Evolutionary conservation across 2,113 vertebrate species (phyloP).

Genomic region (Acanthochromis polyacanthus): DNA sequence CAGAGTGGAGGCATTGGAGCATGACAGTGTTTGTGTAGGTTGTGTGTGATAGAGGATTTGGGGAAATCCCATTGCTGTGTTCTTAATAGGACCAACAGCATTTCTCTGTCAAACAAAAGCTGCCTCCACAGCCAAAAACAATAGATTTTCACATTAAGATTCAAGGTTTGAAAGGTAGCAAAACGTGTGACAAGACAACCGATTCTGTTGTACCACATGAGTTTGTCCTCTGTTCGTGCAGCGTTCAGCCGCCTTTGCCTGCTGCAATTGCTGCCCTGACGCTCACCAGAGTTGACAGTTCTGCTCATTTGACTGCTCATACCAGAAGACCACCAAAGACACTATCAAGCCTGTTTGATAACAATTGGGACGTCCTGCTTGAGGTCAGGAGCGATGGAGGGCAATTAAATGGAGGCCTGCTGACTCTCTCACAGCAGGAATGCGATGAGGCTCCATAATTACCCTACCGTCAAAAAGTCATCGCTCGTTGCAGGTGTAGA

Average conservation of each 20-base stretch:
- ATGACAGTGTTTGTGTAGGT: slow-evolving; percentile 57
- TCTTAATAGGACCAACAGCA: slow-evolving; percentile 30
- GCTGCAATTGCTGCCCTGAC: slow-evolving; percentile 19
- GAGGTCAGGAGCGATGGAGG: slow-evolving; percentile 63
- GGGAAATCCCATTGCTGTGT: slow-evolving; percentile 40
- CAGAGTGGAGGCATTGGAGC: slow-evolving; percentile 37
- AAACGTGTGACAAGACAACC: background rate
- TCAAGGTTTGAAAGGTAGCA: slow-evolving; percentile 13
- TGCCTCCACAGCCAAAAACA: slow-evolving; percentile 37
- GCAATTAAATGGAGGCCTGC: slow-evolving; percentile 71
- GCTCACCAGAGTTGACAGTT: slow-evolving; percentile 22
- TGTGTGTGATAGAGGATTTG: slow-evolving; percentile 58
- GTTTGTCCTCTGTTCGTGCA: background rate
- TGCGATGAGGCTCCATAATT: slow-evolving; percentile 61
- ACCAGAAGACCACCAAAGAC: slow-evolving; percentile 34
- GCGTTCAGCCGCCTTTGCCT: background rate
- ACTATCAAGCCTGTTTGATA: slow-evolving; percentile 45
- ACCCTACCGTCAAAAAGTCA: slow-evolving; percentile 49
- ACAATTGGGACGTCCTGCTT: slow-evolving; percentile 56
- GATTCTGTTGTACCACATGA: background rate
- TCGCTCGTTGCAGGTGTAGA: slow-evolving; percentile 51
- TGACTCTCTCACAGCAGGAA: slow-evolving; percentile 61
- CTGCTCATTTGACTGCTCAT: slow-evolving; percentile 24
- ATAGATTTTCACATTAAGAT: slow-evolving; percentile 32
- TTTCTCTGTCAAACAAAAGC: slow-evolving; percentile 31